phyloP scores from a whole-genome alignment of 2,113 vertebrate genomes.

The Amazona vittata region DNA sequence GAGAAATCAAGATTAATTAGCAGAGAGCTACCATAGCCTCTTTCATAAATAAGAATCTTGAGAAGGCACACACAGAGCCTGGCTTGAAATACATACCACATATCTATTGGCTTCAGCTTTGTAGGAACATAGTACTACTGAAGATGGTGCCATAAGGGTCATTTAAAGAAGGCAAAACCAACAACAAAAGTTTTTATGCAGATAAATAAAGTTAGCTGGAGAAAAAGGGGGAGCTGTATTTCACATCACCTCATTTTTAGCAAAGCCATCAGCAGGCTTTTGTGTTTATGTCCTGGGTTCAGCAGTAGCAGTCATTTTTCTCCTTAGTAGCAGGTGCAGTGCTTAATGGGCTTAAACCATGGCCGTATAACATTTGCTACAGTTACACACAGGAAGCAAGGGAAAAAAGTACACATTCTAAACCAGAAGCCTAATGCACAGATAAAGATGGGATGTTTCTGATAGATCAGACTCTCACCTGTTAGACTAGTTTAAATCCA shows the following conservation, averaged over 20 bases:
- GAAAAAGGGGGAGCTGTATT: background rate
- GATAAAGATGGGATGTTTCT: background rate
- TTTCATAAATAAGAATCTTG: background rate
- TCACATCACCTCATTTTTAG: background rate
- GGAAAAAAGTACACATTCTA: background rate
- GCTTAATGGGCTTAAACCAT: too few relatives aligned
- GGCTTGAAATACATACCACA: background rate
- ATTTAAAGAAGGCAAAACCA: background rate
- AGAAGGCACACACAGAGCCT: background rate
- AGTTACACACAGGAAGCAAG: background rate
- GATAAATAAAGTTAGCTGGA: background rate
- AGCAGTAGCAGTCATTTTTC: too few relatives aligned
- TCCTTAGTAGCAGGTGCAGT: too few relatives aligned
- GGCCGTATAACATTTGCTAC: background rate
- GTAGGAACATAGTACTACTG: background rate
- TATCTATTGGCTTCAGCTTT: background rate
- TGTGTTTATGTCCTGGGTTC: background rate
- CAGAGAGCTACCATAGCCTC: background rate
- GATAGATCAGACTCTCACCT: background rate
- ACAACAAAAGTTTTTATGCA: background rate
- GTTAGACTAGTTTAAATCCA: background rate
- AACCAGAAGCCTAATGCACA: background rate
- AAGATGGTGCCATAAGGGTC: background rate
- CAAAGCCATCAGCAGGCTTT: background rate
- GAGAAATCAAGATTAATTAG: background rate